Percentiles rank a stretch among this genome's conserved stretches.
These are phyloP conservation scores for Hippocampus abdominalis DNA, from an alignment of 2,113 vertebrate species.

Conservation along the genomic window DNA sequence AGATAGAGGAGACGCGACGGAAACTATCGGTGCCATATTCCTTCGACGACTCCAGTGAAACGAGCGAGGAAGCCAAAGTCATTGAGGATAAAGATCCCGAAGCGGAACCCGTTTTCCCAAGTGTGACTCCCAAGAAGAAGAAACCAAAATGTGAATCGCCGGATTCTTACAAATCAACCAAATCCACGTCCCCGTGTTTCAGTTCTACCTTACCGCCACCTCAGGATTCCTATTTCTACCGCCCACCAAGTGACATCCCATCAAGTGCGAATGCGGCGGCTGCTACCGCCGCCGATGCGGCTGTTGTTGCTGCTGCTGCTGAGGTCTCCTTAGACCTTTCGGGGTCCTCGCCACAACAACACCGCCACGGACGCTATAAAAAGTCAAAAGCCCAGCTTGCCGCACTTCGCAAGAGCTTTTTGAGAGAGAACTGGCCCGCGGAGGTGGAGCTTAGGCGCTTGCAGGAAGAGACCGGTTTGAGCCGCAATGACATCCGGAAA, in stretches of 20 bases:
- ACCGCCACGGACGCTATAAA: slow-evolving; percentile 71
- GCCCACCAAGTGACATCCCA: slow-evolving; percentile 54
- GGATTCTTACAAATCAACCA: slow-evolving; percentile 63
- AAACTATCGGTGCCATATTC: slow-evolving; percentile 68
- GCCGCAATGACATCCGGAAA: slow-evolving; percentile 76
- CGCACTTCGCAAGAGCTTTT: slow-evolving; percentile 71
- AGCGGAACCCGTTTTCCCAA: slow-evolving; percentile 31
- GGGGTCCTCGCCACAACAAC: slow-evolving; percentile 51
- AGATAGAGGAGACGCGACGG: slow-evolving; percentile 84
- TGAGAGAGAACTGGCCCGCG: slow-evolving; percentile 72
- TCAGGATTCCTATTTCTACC: slow-evolving; percentile 74
- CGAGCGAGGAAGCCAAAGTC: slow-evolving; percentile 29
- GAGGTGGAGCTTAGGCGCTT: slow-evolving; percentile 76
- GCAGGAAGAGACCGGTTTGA: slow-evolving; percentile 79
- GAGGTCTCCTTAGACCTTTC: slow-evolving; percentile 57
- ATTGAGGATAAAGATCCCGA: slow-evolving; percentile 40
- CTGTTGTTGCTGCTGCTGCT: slow-evolving; percentile 28
- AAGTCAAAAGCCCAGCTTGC: slow-evolving; percentile 76
- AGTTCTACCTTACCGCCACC: slow-evolving; percentile 72
- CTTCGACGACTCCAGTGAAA: slow-evolving; percentile 37
- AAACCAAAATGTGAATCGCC: slow-evolving; percentile 60
- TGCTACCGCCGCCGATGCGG: background rate
- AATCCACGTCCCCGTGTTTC: slow-evolving; percentile 57
- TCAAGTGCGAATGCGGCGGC: slow-evolving; percentile 18
- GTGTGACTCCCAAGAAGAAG: slow-evolving; percentile 35